Base-by-base conservation (phyloP, 2,888 invertebrate species). In the Campoplex nolae region DNA sequence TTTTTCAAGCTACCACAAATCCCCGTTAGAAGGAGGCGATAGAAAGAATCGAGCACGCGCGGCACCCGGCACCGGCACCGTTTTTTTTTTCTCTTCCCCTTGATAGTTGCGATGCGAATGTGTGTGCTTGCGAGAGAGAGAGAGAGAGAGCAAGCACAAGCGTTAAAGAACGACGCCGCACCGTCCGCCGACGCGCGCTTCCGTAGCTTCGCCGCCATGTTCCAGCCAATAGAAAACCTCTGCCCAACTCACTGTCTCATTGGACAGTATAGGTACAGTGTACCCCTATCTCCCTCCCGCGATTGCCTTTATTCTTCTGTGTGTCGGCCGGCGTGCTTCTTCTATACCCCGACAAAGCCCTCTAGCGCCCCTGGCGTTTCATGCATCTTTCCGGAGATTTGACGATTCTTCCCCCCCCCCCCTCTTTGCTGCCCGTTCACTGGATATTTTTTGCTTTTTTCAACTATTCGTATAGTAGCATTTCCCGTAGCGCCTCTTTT, bases 31-130 rank as follows among this genome's bases (percentile, higher is more conserved):
- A 56, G 16, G 58, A 38, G 32, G 65, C 38, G 74, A 70, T 4
- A 62, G 32, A 32, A 74, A 84, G 87, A 70, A 80, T 68, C 79
- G 83, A 84, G 82, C 88, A 88, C 88, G 88, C 88, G 88, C 87
- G 88, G 76, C 85, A 56, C 79, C 11, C 58, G 13, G 4, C 3
- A 3, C 38, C 38, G 38, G 3, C 38, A 38, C 81, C 81, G 84
- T 84, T 82, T 86, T 82, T 86, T 86, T 32, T 32, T 62, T 86
- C 77, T 73, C 77, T 65, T 68, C 86, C 80, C 84, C 54, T 84
- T 77, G 65, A 32, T 75, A 74, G 35, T 62, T 65, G 38, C 67
- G 70, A 70, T 1, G 18, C 18, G 58, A 62, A 67, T 38, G 38
- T 1, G 38, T 58, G 23, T 23, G 23, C 23, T 23, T 23, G 23